Base-by-base conservation (phyloP, 2,113 vertebrate species). In the Puffinus mauretanicus region DNA sequence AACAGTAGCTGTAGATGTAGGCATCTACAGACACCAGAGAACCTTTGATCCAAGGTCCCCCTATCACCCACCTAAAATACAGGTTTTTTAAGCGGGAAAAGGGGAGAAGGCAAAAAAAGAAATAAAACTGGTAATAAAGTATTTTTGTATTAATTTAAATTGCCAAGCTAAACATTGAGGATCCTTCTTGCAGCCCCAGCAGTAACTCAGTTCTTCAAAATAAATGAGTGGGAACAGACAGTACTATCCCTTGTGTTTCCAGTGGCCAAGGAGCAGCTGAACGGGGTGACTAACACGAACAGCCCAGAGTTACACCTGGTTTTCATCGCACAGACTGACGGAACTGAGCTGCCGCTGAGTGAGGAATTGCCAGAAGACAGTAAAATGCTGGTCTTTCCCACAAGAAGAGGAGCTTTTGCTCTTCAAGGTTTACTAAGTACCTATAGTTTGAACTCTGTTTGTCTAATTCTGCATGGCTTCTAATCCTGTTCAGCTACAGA, bases 1-100 rank as follows among this genome's bases (percentile, higher is more conserved):
- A 83, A 44, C 0, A 6, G 42, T 0, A 76, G 11, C 14, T 62
- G 40, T 26, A 16, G 8, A 16, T 9, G 9, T 8, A 71, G 16
- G 25, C 58, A 83, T 6, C 11, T 21, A 22, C 6, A 65, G 51
- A 46, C 26, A 64, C 4, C 24, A 32, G 17, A 44, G 10, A 82
- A 34, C 34, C 18, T 44, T 75, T 13, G 1, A 52, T 44, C 17
- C 24, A 78, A 90, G 27, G 26, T 24, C 10, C 8, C 15, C 8
- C 12, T 19, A 38, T 6, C 40, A 36, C 21, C 7, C 20, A 81
- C 25, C 17, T n/a, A 73, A 69, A 78, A 42, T 10, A 29, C 3
- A 6, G 32, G 19, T 30, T 82, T 61, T 36, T 70, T 70, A 51
- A 84, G 11, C 14, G 10, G 18, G 7, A 27, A 2, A 7, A 38